Percentiles rank a stretch among this genome's conserved stretches.
Conservation (phyloP, 2,888 invertebrate genomes). For the Sphaerophoria rueppellii region DNA sequence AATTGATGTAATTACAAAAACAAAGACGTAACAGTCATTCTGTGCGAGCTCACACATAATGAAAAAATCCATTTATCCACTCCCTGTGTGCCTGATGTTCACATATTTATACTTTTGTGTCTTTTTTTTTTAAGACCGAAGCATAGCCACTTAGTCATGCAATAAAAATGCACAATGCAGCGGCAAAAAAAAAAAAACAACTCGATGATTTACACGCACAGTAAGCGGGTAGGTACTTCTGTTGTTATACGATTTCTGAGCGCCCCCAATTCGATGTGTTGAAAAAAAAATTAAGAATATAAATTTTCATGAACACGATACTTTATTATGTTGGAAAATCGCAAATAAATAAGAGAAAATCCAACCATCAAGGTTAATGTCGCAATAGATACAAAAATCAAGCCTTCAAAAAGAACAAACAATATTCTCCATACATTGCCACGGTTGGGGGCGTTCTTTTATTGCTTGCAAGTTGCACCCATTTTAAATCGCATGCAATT, state of each 20-base stretch:
- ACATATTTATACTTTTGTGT: background rate
- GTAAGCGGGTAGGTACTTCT: slow-evolving; percentile 32
- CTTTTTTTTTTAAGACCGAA: background rate
- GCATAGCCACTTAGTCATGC: slow-evolving; percentile 51
- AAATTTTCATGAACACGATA: slow-evolving; percentile 44
- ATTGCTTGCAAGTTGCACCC: slow-evolving; percentile 43
- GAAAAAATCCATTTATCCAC: slow-evolving; percentile 30
- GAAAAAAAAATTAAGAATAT: background rate
- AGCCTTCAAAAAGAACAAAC: background rate
- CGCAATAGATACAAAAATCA: slow-evolving; percentile 25
- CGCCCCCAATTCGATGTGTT: slow-evolving; percentile 32
- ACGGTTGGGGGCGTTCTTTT: slow-evolving; percentile 31
- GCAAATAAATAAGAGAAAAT: slow-evolving; percentile 33
- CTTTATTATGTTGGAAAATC: slow-evolving; percentile 2
- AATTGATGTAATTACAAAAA: slow-evolving; percentile 4
- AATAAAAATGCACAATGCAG: slow-evolving; percentile 51
- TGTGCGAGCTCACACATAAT: slow-evolving; percentile 31
- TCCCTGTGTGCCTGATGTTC: background rate
- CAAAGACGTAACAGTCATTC: slow-evolving; percentile 11
- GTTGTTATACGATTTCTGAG: background rate
- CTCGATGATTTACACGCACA: slow-evolving; percentile 9
- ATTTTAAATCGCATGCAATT: slow-evolving; percentile 20
- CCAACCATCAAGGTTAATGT: slow-evolving; percentile 65
- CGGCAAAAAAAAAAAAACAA: background rate
- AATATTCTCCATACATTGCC: background rate